Evolutionary conservation across 1,140 invertebrate genomes (phyloP).

Genomic region (Tyrophagus putrescentiae): DNA sequence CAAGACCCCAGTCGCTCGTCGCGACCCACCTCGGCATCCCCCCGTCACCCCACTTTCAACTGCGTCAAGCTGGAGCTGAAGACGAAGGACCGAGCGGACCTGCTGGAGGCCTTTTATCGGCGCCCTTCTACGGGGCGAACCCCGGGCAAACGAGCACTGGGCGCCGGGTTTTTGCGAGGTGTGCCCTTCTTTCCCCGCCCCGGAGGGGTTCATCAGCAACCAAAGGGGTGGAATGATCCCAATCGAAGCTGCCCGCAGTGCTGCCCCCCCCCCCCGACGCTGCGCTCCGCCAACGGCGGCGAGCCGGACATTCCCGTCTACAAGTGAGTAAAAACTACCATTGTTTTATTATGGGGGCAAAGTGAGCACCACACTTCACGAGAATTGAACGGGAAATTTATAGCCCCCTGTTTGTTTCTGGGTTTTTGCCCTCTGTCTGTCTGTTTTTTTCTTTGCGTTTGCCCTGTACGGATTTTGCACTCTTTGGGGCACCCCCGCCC

Average conservation of each 20-base stretch:
- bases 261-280: conserved; percentile 88
- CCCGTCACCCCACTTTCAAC: conserved; percentile 72
- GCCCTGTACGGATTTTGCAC: no score
- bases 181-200: conserved; percentile 78
- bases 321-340: conserved; percentile 51
- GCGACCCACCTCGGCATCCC: conserved; percentile 93
- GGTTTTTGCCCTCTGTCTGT: background rate
- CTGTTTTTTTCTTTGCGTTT: no score
- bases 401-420: no score
- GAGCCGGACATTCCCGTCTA: conserved; percentile 94
- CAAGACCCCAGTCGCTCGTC: conserved; percentile 88
- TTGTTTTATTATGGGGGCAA: no score
- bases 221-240: conserved; percentile 95
- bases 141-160: no score
- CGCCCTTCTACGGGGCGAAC: conserved; percentile 89
- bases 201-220: conserved; percentile 33
- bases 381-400: no score
- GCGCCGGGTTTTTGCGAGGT: conserved; percentile 80
- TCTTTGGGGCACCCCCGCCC: no score
- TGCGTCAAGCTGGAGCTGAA: conserved; percentile 81
- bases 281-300: conserved; percentile 79
- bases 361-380: no score
- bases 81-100: conserved; percentile 91
- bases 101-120: conserved; percentile 91
- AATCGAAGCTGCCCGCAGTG: conserved; percentile 98